Percentiles rank a stretch among this genome's conserved stretches.
These are phyloP conservation scores for Iguana delicatissima DNA, from an alignment of 2,797 vertebrate genomes.

Conservation along the genomic window DNA sequence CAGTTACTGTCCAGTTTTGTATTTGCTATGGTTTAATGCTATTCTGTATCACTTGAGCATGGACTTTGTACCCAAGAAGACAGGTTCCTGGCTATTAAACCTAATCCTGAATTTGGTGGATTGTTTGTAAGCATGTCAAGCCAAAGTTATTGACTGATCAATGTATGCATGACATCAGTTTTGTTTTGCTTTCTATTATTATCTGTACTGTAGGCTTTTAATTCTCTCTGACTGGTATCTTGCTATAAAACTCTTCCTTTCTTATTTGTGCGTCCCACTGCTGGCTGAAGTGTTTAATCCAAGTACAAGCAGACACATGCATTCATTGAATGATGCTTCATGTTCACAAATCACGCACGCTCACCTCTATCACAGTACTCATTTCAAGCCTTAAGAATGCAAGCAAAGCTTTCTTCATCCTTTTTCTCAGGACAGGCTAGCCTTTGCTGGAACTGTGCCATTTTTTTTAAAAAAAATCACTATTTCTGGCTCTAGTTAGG, in stretches of 20 bases:
- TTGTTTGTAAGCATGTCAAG: slow-evolving; percentile 74
- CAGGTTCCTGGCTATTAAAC: slow-evolving; percentile 68
- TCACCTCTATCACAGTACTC: neutral
- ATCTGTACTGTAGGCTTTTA: slow-evolving; percentile 75
- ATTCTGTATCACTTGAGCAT: slow-evolving; percentile 73
- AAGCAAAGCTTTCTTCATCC: slow-evolving; percentile 37
- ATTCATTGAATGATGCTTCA: slow-evolving; percentile 60
- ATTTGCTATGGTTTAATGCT: slow-evolving; percentile 59
- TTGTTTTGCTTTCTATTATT: slow-evolving; percentile 71
- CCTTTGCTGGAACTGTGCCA: slow-evolving; percentile 23
- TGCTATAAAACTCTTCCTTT: slow-evolving; percentile 80
- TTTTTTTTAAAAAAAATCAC: slow-evolving; percentile 20
- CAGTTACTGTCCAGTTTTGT: slow-evolving; percentile 77
- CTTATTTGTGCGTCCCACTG: slow-evolving; percentile 77
- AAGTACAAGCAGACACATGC: slow-evolving; percentile 59
- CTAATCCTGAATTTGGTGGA: slow-evolving; percentile 69
- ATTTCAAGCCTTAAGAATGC: slow-evolving; percentile 56
- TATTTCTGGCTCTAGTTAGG: slow-evolving; percentile 44
- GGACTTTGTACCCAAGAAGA: slow-evolving; percentile 59
- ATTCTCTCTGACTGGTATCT: slow-evolving; percentile 79
- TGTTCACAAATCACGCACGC: slow-evolving; percentile 46
- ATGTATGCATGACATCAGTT: slow-evolving; percentile 79
- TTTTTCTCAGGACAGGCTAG: slow-evolving; percentile 29
- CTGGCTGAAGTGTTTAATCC: slow-evolving; percentile 70
- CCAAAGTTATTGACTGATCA: slow-evolving; percentile 74